Percentiles rank a stretch among this genome's conserved stretches.
Evolutionary conservation across 2,888 invertebrate genomes (phyloP).

Genomic region (Drosophila mimetica): DNA sequence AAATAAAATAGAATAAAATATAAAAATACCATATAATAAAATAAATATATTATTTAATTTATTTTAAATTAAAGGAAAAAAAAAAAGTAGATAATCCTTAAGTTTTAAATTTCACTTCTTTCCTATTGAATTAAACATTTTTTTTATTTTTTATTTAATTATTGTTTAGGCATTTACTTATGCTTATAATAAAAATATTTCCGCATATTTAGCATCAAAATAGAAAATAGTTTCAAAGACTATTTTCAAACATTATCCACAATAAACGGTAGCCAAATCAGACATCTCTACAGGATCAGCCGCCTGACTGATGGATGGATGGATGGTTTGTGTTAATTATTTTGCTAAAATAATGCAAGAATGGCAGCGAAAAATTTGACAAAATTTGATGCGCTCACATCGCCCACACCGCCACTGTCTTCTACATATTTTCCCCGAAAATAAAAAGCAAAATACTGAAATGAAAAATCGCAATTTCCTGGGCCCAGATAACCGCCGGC

Average conservation of each 20-base stretch:
- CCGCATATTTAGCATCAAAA: too few relatives aligned
- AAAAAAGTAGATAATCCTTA: too few relatives aligned
- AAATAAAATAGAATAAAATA: too few relatives aligned
- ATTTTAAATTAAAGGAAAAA: too few relatives aligned
- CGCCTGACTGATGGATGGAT: constrained; percentile 27
- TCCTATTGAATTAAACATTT: too few relatives aligned
- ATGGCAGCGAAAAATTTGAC: constrained; percentile 62
- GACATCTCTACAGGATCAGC: constrained; percentile 23
- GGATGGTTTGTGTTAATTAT: constrained; percentile 68
- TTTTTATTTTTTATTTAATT: too few relatives aligned
- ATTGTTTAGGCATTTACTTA: too few relatives aligned
- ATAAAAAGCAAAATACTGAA: constrained; percentile 50
- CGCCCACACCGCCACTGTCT: background rate
- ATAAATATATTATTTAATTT: too few relatives aligned
- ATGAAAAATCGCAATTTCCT: constrained; percentile 78
- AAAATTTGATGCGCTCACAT: constrained; percentile 70
- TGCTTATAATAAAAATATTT: too few relatives aligned
- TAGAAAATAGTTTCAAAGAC: background rate
- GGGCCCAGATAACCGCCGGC: constrained; percentile 70
- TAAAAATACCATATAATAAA: too few relatives aligned
- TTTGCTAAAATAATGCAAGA: constrained; percentile 68
- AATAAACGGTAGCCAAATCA: background rate
- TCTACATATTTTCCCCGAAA: constrained; percentile 19
- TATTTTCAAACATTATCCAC: background rate
- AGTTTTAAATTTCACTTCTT: too few relatives aligned